These are phyloP conservation scores for Jaculus jaculus DNA, from an alignment of 2,113 vertebrate genomes.

Conservation along the genomic window DNA sequence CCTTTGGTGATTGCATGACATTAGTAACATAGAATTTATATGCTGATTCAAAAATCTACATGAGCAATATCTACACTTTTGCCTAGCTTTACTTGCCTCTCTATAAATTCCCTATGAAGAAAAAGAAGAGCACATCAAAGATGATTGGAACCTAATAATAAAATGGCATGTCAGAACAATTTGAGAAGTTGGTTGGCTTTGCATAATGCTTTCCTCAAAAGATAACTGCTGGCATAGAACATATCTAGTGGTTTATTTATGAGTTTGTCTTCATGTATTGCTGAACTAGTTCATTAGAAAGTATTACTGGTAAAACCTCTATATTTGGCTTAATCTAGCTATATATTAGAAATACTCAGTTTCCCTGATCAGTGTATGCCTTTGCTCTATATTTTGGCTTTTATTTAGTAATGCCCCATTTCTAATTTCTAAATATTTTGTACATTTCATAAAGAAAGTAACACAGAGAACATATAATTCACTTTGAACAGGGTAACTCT, in stretches of 20 bases:
- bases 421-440: neutral
- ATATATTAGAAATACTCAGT: constrained; percentile 2
- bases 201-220: constrained; percentile 15
- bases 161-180: neutral
- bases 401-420: constrained; percentile 15
- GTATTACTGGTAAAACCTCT: neutral
- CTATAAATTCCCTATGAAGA: neutral
- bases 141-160: constrained; percentile 3
- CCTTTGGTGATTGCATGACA: neutral
- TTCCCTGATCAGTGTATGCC: neutral
- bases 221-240: neutral
- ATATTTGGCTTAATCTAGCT: neutral
- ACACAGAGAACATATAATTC: neutral
- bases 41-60: neutral
- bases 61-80: neutral
- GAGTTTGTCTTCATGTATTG: constrained; percentile 40
- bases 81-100: neutral
- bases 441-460: constrained; percentile 49
- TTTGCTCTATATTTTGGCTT: neutral
- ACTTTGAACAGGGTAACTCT: constrained; percentile 1
- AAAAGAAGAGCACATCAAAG: neutral
- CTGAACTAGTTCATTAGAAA: constrained; percentile 36
- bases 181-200: neutral
- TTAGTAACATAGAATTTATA: neutral
- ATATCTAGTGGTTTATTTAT: constrained; percentile 36